A percentile compares a stretch with the other conserved stretches of the same genome.
Conservation (phyloP, 2,113 vertebrate genomes). For the Lagopus leucura region DNA sequence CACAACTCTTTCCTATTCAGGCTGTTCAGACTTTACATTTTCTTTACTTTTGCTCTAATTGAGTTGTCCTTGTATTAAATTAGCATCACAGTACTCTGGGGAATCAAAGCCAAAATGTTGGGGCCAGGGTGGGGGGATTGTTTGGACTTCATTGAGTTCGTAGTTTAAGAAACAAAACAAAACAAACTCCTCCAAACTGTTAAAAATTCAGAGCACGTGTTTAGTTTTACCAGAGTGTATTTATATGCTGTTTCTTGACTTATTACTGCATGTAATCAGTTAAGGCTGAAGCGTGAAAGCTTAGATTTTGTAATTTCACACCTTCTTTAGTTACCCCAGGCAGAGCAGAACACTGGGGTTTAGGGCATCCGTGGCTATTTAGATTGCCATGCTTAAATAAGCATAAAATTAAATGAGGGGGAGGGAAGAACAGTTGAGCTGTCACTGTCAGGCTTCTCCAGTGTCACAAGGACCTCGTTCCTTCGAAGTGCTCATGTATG, state of each 20-base stretch:
- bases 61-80: background rate
- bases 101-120: background rate
- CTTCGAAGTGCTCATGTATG: background rate
- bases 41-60: background rate
- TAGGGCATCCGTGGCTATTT: background rate
- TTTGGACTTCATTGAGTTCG: background rate
- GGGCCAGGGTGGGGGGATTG: background rate
- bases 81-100: background rate
- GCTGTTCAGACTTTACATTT: background rate
- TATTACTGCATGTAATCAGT: background rate
- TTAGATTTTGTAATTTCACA: slow-evolving; percentile 36
- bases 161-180: background rate
- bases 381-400: slow-evolving; percentile 6
- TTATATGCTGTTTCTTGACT: background rate
- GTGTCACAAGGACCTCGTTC: background rate
- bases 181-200: background rate
- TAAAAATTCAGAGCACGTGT: background rate
- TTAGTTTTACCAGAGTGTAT: background rate
- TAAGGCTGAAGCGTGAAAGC: background rate
- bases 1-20: background rate
- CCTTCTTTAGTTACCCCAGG: background rate
- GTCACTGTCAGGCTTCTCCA: background rate
- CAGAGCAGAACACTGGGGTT: background rate
- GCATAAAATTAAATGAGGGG: slow-evolving; percentile 19
- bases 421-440: slow-evolving; percentile 5